Evolutionary conservation across 2,888 invertebrate genomes (phyloP).

Genomic region (Drosophila picticornis): DNA sequence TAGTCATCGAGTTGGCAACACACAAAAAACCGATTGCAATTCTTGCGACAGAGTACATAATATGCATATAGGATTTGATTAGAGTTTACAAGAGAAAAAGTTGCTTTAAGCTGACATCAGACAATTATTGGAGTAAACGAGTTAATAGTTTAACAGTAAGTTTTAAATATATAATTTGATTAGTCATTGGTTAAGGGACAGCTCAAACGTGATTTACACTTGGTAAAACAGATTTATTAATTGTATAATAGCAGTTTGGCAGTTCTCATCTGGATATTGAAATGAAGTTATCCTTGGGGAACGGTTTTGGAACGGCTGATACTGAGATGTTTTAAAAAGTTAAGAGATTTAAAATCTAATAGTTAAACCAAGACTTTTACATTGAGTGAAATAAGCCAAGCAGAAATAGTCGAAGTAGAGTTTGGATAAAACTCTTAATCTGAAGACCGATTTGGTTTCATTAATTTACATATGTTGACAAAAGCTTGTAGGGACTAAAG

Average conservation of each 20-base stretch:
- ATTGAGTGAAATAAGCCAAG: not conserved
- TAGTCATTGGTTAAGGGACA: not conserved
- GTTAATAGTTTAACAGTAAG: not conserved
- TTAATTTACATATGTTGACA: not conserved
- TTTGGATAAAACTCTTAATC: not conserved
- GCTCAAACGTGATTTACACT: not conserved
- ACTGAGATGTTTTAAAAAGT: not conserved
- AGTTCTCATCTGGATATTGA: not conserved
- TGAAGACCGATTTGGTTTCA: not conserved
- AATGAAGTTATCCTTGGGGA: not conserved
- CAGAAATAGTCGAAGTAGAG: not conserved
- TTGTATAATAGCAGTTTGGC: not conserved
- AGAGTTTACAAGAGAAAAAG: not conserved
- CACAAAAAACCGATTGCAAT: constrained; percentile 14
- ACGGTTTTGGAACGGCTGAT: not conserved
- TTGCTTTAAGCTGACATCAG: not conserved
- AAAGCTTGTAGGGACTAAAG: not conserved
- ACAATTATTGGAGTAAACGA: not conserved
- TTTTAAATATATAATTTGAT: not conserved
- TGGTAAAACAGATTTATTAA: not conserved
- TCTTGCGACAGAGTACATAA: not conserved
- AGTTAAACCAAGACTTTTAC: not conserved
- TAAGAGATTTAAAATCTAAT: not conserved
- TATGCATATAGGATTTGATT: constrained; percentile 1
- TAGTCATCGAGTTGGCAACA: constrained; percentile 4